Evolutionary conservation across 2,797 vertebrate genomes (phyloP).

Genomic region (Pygocentrus nattereri): DNA sequence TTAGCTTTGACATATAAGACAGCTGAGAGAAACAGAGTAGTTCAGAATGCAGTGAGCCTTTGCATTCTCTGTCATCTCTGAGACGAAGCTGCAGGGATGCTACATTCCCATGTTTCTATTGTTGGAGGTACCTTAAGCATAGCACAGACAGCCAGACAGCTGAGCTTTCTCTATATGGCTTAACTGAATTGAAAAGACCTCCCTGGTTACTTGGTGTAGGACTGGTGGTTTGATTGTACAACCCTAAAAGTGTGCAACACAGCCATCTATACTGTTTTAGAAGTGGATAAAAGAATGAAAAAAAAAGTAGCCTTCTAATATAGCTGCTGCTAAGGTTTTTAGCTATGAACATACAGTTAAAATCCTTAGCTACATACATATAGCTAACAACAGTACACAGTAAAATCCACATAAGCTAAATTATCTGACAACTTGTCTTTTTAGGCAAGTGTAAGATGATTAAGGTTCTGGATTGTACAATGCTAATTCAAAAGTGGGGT

Average conservation of each 20-base stretch:
- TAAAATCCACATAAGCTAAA: no score
- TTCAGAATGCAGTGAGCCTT: slow-evolving; percentile 6
- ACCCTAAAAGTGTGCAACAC: background rate
- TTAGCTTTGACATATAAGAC: background rate
- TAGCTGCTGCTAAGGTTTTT: no score
- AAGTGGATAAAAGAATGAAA: background rate
- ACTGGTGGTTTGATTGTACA: background rate
- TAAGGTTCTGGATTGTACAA: no score
- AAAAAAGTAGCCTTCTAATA: no score
- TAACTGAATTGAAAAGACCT: background rate
- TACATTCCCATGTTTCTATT: slow-evolving; percentile 37
- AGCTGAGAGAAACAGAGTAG: slow-evolving; percentile 37
- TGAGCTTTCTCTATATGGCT: slow-evolving; percentile 4
- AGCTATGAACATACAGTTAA: no score
- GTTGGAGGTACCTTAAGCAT: slow-evolving; percentile 12
- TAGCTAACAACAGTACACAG: no score
- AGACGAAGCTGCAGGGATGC: slow-evolving; percentile 15
- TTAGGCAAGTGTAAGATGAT: no score
- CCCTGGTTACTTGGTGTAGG: background rate
- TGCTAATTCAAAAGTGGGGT: no score
- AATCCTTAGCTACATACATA: no score
- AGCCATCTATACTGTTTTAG: background rate
- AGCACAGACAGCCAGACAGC: slow-evolving; percentile 47
- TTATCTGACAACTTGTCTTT: no score
- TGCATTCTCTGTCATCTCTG: slow-evolving; percentile 9